Conservation (phyloP, 2,888 invertebrate genomes). For the Cetonia aurata region DNA sequence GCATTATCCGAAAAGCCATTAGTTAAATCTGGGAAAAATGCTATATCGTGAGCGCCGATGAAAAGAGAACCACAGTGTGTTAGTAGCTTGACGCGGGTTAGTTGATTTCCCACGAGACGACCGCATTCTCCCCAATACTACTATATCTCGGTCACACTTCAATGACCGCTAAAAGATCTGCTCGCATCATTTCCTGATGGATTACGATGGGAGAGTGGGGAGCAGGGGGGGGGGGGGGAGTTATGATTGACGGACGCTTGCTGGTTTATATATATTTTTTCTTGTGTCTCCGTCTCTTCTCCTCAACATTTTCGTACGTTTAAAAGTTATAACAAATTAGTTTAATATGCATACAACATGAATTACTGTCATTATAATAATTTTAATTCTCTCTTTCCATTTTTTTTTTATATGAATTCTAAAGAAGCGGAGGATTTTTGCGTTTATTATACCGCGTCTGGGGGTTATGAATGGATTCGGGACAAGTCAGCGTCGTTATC, state of each 20-base stretch:
- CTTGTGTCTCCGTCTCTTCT: constrained; percentile 17
- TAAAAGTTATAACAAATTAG: too few species aligned
- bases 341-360: too few species aligned
- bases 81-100: constrained; percentile 54
- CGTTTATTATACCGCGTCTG: neutral
- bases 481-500: constrained; percentile 41
- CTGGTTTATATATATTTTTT: constrained; percentile 36
- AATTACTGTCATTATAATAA: too few species aligned
- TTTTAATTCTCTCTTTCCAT: too few species aligned
- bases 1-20: constrained; percentile 53
- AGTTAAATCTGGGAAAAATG: constrained; percentile 57
- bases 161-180: constrained; percentile 65
- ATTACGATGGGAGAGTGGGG: too few species aligned
- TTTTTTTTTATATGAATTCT: too few species aligned
- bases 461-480: too few species aligned
- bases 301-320: neutral
- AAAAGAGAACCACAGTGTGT: constrained; percentile 47
- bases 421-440: neutral
- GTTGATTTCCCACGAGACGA: constrained; percentile 65
- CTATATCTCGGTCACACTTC: constrained; percentile 66
- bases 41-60: constrained; percentile 28
- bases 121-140: constrained; percentile 58
- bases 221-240: constrained; percentile 41
- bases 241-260: constrained; percentile 44
- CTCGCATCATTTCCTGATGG: constrained; percentile 64